These are phyloP conservation scores for Siniperca chuatsi DNA, from an alignment of 2,113 vertebrate genomes.

Conservation along the genomic window DNA sequence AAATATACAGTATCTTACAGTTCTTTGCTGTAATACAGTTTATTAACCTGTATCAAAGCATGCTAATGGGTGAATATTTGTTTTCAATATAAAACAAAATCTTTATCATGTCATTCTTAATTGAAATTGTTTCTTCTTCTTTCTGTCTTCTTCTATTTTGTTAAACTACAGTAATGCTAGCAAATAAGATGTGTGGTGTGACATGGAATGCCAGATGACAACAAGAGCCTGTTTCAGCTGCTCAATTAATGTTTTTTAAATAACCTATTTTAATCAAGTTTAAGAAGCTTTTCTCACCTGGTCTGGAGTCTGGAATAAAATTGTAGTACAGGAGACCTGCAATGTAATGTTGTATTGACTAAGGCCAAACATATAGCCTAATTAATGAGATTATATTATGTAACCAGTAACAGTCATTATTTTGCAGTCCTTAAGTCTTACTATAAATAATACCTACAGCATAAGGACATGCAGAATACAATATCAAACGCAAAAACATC, in stretches of 20 bases:
- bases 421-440: not conserved
- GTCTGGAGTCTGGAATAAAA: not conserved
- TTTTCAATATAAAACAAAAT: not conserved
- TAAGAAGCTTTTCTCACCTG: not conserved
- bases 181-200: too few relatives aligned
- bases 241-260: not conserved
- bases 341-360: not conserved
- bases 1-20: too few relatives aligned
- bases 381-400: not conserved
- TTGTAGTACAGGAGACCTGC: not conserved
- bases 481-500: not conserved
- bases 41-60: not conserved
- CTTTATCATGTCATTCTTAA: not conserved
- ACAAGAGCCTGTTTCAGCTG: too few relatives aligned
- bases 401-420: not conserved
- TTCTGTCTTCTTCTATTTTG: not conserved
- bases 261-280: not conserved
- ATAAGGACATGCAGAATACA: not conserved
- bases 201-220: too few relatives aligned
- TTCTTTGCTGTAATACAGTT: not conserved
- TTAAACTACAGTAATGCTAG: too few relatives aligned
- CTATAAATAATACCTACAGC: not conserved
- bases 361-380: not conserved
- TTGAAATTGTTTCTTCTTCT: not conserved
- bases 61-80: too few relatives aligned